Conservation (phyloP, 2,113 vertebrate genomes). For the Monarcha castaneiventris region DNA sequence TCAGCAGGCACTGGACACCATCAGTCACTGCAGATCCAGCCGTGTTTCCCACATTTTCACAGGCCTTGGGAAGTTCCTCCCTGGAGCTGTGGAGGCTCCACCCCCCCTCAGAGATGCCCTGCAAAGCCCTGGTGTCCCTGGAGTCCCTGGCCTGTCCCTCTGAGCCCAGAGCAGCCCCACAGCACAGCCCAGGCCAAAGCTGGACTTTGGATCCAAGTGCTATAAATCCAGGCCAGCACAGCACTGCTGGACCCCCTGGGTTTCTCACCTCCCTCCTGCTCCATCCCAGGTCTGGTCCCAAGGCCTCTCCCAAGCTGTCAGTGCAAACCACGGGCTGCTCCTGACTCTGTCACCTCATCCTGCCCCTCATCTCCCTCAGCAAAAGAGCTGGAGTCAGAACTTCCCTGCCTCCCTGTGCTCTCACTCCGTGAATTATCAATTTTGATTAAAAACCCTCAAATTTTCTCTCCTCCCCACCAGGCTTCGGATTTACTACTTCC, state of each 20-base stretch:
- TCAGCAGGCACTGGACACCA: rapidly evolving
- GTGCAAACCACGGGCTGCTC: neutral
- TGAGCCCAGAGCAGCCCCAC: neutral
- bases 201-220: neutral
- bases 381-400: neutral
- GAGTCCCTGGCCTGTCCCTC: neutral
- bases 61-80: neutral
- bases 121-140: neutral
- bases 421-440: rapidly evolving
- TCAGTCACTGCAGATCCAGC: neutral
- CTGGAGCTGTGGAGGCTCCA: neutral
- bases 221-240: neutral
- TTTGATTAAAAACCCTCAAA: neutral
- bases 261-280: neutral
- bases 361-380: neutral
- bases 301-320: neutral
- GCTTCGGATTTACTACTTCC: neutral
- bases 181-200: neutral
- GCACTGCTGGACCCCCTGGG: neutral
- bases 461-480: neutral
- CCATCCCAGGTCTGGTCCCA: neutral
- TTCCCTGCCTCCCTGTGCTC: neutral
- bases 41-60: neutral
- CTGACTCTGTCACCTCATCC: neutral
- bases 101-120: neutral